phyloP scores from a whole-genome alignment of 2,113 vertebrate genomes.

The Bostrychus sinensis region DNA sequence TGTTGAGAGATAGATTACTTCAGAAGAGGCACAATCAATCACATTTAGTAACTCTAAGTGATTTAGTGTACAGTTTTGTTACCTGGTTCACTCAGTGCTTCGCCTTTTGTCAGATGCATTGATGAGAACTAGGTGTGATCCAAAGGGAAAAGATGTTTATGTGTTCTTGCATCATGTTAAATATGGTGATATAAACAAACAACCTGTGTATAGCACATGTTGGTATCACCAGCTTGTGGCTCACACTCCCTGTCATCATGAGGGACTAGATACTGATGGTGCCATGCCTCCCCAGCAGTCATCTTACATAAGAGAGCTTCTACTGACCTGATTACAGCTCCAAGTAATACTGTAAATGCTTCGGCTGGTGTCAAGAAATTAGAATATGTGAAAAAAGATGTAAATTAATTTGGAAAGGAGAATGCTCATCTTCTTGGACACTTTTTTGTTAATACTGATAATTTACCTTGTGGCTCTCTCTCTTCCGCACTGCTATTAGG shows the following conservation, averaged over 20 bases:
- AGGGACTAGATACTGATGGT: conserved; percentile 49
- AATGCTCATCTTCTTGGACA: not conserved
- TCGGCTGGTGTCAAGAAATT: conserved; percentile 43
- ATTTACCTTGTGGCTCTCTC: conserved; percentile 58
- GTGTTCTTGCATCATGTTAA: not conserved
- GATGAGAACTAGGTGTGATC: conserved; percentile 62
- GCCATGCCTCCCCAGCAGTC: conserved; percentile 57
- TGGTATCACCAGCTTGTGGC: conserved; percentile 46
- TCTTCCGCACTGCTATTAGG: conserved; percentile 21
- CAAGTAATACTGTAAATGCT: conserved; percentile 61
- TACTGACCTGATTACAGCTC: conserved; percentile 68
- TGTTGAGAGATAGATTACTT: conserved; percentile 25
- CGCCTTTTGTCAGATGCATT: conserved; percentile 63
- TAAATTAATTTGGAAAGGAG: not conserved
- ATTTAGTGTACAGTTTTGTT: not conserved
- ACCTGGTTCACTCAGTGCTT: conserved; percentile 56
- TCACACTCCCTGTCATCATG: conserved; percentile 58
- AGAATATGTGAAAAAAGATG: not conserved
- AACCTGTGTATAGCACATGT: conserved; percentile 55
- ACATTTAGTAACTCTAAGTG: not conserved
- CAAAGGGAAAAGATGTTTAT: not conserved
- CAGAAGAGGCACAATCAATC: not conserved
- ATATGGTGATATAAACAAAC: not conserved
- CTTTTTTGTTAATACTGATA: not conserved
- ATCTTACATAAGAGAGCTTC: conserved; percentile 68